Evolutionary conservation across 1,140 invertebrate species (phyloP).

Genomic region (Euglossa dilemma): DNA sequence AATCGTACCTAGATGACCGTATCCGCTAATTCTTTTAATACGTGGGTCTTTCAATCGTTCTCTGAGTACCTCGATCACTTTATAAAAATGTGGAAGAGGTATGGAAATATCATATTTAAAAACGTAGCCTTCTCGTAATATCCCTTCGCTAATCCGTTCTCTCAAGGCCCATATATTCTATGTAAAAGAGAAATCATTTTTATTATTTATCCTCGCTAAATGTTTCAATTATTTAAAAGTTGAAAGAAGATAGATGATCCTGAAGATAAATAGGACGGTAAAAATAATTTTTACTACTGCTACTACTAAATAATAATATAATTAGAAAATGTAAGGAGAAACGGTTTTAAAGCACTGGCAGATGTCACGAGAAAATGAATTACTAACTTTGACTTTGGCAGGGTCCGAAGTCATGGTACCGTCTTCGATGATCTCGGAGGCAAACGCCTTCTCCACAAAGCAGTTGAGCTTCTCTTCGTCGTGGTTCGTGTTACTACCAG

Average conservation of each 20-base stretch:
- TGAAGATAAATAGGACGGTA: neutral
- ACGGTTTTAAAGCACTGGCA: neutral
- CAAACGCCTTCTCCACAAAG: constrained; percentile 90
- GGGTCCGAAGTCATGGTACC: constrained; percentile 92
- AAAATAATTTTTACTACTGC: neutral
- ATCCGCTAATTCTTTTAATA: constrained; percentile 89
- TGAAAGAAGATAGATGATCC: neutral
- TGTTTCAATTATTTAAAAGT: neutral
- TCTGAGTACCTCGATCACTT: constrained; percentile 89
- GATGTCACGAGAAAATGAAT: neutral
- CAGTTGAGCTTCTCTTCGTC: constrained; percentile 93
- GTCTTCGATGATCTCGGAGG: constrained; percentile 88
- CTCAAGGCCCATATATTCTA: constrained; percentile 92
- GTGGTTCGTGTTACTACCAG: constrained; percentile 91
- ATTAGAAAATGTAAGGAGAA: neutral
- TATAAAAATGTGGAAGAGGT: constrained; percentile 92
- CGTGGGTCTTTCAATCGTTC: constrained; percentile 84
- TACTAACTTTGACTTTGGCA: constrained; percentile 81
- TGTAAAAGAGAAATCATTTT: constrained; percentile 60
- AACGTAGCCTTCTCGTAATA: constrained; percentile 93
- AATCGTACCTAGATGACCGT: constrained; percentile 92
- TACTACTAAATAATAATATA: neutral
- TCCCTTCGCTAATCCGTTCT: constrained; percentile 92
- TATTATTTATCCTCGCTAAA: neutral
- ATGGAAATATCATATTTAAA: constrained; percentile 98